Percentiles rank a stretch among this genome's conserved stretches.
phyloP scores from a whole-genome alignment of 2,113 vertebrate genomes.

The Balaeniceps rex region DNA sequence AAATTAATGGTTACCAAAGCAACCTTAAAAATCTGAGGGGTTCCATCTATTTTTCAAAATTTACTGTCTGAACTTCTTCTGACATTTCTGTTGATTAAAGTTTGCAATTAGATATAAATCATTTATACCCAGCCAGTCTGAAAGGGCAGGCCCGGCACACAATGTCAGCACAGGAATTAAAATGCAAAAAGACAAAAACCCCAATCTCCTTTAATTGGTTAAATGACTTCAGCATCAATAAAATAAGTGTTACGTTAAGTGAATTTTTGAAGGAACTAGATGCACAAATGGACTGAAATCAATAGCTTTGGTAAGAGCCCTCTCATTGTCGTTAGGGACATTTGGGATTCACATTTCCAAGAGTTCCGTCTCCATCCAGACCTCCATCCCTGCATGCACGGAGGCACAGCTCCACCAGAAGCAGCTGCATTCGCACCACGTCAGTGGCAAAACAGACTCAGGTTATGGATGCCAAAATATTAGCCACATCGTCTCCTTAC shows the following conservation, averaged over 20 bases:
- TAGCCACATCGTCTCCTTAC: not conserved
- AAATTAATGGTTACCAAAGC: slow-evolving; percentile 6
- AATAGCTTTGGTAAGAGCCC: not conserved
- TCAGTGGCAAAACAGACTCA: not conserved
- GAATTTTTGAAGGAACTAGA: not conserved
- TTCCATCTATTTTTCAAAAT: not conserved
- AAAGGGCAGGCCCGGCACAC: not conserved
- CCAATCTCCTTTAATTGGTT: not conserved
- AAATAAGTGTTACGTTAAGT: not conserved
- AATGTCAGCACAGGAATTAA: not conserved
- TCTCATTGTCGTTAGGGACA: not conserved
- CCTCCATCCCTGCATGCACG: not conserved
- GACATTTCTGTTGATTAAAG: not conserved
- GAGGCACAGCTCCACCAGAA: not conserved
- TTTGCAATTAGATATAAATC: not conserved
- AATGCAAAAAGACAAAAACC: not conserved
- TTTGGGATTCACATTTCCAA: not conserved
- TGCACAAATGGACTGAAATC: not conserved
- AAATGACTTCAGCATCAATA: not conserved
- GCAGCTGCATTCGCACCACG: not conserved
- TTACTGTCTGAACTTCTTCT: not conserved
- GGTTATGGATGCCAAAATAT: not conserved
- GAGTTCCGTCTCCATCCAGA: not conserved
- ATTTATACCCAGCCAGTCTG: not conserved
- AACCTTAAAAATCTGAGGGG: not conserved